A percentile compares a stretch with the other conserved stretches of the same genome.
phyloP scores from a whole-genome alignment of 1,140 invertebrate genomes.

The Steinernema feltiae region DNA sequence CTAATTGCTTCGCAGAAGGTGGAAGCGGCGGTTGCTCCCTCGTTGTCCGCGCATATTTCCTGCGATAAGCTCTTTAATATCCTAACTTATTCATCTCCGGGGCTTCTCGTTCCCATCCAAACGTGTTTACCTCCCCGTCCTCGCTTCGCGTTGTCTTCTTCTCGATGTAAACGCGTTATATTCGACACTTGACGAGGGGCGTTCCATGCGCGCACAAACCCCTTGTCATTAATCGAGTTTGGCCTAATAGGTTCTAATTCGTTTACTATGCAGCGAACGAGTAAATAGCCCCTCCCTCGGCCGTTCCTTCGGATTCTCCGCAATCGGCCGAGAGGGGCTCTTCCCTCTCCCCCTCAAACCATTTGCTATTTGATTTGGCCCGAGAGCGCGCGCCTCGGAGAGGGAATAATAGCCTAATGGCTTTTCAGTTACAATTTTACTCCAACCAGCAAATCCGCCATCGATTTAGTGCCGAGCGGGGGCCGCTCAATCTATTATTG shows the following conservation, averaged over 20 bases:
- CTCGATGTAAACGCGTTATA: not conserved
- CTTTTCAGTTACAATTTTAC: constrained; percentile 15
- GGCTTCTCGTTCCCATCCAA: not conserved
- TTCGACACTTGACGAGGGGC: constrained; percentile 14
- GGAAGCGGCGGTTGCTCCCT: too few relatives aligned
- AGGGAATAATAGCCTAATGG: constrained; percentile 15
- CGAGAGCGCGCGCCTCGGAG: not conserved
- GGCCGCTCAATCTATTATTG: constrained; percentile 10
- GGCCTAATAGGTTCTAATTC: constrained; percentile 8
- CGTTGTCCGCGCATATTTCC: too few relatives aligned
- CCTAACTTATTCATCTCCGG: constrained; percentile 11
- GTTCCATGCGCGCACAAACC: not conserved
- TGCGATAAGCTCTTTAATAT: not conserved
- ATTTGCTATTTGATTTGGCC: constrained; percentile 11
- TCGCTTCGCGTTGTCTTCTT: not conserved
- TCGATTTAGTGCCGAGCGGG: constrained; percentile 3
- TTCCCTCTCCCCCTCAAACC: not conserved
- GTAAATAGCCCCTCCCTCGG: not conserved
- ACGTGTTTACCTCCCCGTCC: not conserved
- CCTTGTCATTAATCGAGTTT: constrained; percentile 9
- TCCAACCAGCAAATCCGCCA: constrained; percentile 7
- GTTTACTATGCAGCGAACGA: not conserved
- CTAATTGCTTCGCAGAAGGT: too few relatives aligned
- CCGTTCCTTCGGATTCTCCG: not conserved
- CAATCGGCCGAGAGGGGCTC: not conserved